Conservation (phyloP, 2,797 vertebrate genomes). For the Eleutherodactylus coqui region DNA sequence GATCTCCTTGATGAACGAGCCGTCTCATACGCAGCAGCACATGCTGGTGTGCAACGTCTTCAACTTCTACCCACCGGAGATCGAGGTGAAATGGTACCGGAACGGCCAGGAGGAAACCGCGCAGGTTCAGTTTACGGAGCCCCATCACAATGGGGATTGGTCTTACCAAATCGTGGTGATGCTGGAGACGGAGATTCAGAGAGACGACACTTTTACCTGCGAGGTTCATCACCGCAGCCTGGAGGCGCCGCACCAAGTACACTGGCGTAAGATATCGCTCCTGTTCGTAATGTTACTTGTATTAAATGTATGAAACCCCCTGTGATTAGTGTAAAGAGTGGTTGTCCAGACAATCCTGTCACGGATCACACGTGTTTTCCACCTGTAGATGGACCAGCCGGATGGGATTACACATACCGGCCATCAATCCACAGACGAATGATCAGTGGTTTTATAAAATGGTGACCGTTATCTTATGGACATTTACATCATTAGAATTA, state of each 20-base stretch:
- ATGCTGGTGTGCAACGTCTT: constrained; percentile 60
- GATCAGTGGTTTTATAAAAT: too few species aligned
- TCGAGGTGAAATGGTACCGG: constrained; percentile 62
- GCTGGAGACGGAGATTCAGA: constrained; percentile 59
- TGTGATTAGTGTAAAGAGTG: too few species aligned
- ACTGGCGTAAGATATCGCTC: neutral
- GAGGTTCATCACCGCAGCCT: constrained; percentile 1
- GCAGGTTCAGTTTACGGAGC: constrained; percentile 40
- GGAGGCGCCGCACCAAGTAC: neutral
- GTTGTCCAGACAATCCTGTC: too few species aligned
- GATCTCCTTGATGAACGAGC: constrained; percentile 12
- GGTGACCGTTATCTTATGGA: too few species aligned
- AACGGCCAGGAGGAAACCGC: constrained; percentile 63
- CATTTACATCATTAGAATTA: too few species aligned
- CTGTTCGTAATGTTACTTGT: too few species aligned
- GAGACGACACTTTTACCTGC: neutral
- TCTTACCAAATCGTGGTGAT: constrained; percentile 62
- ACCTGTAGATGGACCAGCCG: too few species aligned
- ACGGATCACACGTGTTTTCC: too few species aligned
- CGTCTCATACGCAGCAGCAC: neutral
- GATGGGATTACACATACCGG: too few species aligned
- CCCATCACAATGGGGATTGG: constrained; percentile 62
- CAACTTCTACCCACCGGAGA: constrained; percentile 65
- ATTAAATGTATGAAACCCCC: too few species aligned
- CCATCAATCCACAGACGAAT: too few species aligned